Conservation (phyloP, 2,888 invertebrate species). For the Stenichneumon culpator region DNA sequence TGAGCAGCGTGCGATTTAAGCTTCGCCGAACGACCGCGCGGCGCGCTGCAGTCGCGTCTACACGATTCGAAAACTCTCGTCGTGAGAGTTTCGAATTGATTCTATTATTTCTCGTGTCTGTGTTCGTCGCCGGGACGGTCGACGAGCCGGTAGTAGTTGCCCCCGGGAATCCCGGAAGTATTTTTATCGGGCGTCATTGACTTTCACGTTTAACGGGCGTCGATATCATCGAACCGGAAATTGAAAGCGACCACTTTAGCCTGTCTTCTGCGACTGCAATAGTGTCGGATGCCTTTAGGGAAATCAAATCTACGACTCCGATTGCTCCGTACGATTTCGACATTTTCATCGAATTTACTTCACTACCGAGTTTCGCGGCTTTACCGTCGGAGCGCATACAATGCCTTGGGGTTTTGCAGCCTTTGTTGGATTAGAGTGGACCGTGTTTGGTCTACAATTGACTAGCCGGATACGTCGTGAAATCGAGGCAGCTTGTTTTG, state of each 20-base stretch:
- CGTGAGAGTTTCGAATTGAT: slow-evolving; percentile 29
- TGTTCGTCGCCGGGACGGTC: neutral
- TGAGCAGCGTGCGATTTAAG: neutral
- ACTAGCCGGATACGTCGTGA: neutral
- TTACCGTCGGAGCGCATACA: no score
- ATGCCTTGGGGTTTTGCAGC: no score
- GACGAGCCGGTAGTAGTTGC: neutral
- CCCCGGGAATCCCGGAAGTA: slow-evolving; percentile 3
- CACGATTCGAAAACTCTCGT: neutral
- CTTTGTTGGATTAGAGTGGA: no score
- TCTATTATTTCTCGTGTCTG: slow-evolving; percentile 13
- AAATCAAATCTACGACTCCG: neutral
- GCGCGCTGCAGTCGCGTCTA: slow-evolving; percentile 5
- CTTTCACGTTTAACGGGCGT: neutral
- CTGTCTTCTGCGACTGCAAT: neutral
- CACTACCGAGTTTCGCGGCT: no score
- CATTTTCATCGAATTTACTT: neutral
- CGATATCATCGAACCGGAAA: slow-evolving; percentile 5
- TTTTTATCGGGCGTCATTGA: slow-evolving; percentile 41
- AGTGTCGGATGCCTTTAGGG: neutral
- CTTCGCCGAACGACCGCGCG: neutral
- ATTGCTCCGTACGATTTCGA: neutral
- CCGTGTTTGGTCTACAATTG: no score
- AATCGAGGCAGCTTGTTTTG: neutral
- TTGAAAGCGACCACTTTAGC: slow-evolving; percentile 36